phyloP scores from a whole-genome alignment of 2,113 vertebrate species.

The Microtus ochrogaster region DNA sequence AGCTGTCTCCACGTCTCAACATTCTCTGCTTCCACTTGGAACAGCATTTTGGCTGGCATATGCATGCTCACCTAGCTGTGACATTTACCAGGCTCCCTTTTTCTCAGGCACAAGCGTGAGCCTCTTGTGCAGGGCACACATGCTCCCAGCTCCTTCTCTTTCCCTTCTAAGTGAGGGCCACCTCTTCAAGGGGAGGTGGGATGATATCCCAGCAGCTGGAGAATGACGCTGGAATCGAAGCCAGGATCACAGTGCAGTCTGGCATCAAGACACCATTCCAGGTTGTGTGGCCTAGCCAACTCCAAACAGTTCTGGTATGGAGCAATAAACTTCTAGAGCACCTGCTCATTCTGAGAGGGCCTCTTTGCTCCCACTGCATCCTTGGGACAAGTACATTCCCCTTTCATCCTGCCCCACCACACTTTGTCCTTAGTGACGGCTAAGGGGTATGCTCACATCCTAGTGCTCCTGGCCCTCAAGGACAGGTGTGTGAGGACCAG shows the following conservation, averaged over 20 bases:
- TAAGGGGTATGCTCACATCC: not conserved
- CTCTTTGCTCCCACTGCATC: not conserved
- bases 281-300: not conserved
- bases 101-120: not conserved
- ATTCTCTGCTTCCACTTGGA: not conserved
- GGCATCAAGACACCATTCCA: not conserved
- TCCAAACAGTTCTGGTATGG: rapidly evolving
- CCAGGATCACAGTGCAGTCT: rapidly evolving
- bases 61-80: not conserved
- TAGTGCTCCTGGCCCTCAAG: not conserved
- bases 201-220: rapidly evolving
- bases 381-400: not conserved
- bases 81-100: not conserved
- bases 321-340: not conserved
- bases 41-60: not conserved
- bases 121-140: not conserved
- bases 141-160: not conserved
- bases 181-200: not conserved
- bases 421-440: not conserved
- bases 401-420: not conserved
- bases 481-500: rapidly evolving
- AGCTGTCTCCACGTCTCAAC: not conserved
- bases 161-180: not conserved
- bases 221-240: not conserved
- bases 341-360: not conserved